Base-by-base conservation (phyloP, 2,888 invertebrate genomes). In the Hypomecis punctinalis region DNA sequence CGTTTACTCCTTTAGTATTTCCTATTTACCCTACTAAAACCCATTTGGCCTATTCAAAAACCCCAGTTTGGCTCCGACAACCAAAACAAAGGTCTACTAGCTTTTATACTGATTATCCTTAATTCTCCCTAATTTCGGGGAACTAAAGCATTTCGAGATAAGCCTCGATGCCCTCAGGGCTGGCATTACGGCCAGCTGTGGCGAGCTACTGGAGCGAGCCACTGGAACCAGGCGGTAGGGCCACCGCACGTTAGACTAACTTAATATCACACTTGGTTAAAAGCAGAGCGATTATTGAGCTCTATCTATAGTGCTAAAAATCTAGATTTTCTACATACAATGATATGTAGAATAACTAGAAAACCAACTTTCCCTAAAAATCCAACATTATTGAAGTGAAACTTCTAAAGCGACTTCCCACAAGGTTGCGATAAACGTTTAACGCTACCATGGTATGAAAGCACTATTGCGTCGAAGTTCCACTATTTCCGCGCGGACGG, bases 171-270 rank as follows among this genome's bases (percentile, higher is more conserved):
- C 58, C 55, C 33, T 9, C 33, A 13, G 55, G 63, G 42, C 58
- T 63, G 59, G 59, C 63, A 64, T 64, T 64, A 64, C 39, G 40
- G 53, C 54, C 57, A 58, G 63, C 63, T 63, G 62, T n/a, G 55
- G 61, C 56, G 42, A 58, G 66, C 54, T 59, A 62, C 66, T 62
- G 59, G 59, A 35, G 45, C 56, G 35, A 58, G 59, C 49, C 11
- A 45, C 63, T 61, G 61, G 63, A 36, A 33, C 36, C 45, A 47
- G 42, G 40, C 36, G 42, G 53, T 62, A 36, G 13, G 11, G 33
- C 11, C 45, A 39, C 9, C 6, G 23, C 23, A 23, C 23, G 23
- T 23, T 7, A 7, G 40, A 9, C 11, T 8, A 33, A n/a, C n/a
- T n/a, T n/a, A n/a, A n/a, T n/a, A n/a, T n/a, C n/a, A n/a, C n/a